Base-by-base conservation (phyloP, 2,797 vertebrate genomes). In the Sorex maritimensis region DNA sequence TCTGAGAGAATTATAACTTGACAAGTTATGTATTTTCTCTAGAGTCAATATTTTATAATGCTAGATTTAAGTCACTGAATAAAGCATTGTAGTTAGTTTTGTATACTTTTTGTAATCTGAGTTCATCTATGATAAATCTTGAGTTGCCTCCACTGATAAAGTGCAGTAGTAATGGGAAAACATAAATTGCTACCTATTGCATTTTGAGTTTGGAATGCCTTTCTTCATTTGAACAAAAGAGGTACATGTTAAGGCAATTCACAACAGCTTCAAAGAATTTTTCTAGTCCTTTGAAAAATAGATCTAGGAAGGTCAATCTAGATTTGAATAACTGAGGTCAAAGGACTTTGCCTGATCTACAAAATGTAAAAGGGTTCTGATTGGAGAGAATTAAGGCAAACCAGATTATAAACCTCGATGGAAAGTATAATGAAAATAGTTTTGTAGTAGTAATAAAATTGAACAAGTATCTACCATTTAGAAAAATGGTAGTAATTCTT, bases 131-230 rank as follows among this genome's bases (percentile, higher is more conserved):
- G 82, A n/a, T 93, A 2, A 61, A 58, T 75, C 82, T 2, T 90
- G 94, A 17, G 85, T 74, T 86, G 88, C 93, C 11, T 78, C 6
- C 49, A 87, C 2, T 91, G 46, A 91, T 91, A 73, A 75, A 95
- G 34, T 89, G 1, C 85, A 91, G 24, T 14, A 86, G n/a, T 83
- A 84, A 85, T 79, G 23, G 41, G 9, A 13, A 80, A 86, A 55
- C 58, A 30, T 83, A 83, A 91, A 92, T 58, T 85, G 30, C 26
- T 73, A n/a, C 15, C 41, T 92, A 74, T 72, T 92, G 83, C 14
- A 77, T 0, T 86, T 86, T 68, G 7, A 14, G 26, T 75, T 87
- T 72, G n/a, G 58, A 80, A 63, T 73, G 30, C 34, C 78, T 87
- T 75, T 89, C 52, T 65, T 92, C 30, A 46, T 92, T 86, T 72